A percentile compares a stretch with the other conserved stretches of the same genome.
phyloP scores from a whole-genome alignment of 2,797 vertebrate genomes.

The Chloroceryle inda region DNA sequence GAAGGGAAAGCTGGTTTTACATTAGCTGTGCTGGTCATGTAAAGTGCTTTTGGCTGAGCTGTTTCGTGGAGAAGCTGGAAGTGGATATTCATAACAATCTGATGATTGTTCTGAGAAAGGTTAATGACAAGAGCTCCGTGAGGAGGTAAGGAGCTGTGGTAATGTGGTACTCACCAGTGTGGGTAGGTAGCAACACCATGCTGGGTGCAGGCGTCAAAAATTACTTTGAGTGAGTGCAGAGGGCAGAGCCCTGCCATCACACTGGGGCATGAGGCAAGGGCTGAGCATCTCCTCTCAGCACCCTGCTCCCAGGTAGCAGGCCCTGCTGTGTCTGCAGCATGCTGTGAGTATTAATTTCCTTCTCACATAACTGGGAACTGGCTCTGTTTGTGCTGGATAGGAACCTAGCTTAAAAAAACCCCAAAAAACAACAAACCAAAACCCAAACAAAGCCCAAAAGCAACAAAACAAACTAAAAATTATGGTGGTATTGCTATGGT shows the following conservation, averaged over 20 bases:
- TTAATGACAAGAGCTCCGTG: background rate
- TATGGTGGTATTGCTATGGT: constrained; percentile 51
- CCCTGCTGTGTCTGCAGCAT: background rate
- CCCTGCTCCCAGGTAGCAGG: background rate
- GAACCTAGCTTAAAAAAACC: background rate
- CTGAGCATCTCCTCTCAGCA: background rate
- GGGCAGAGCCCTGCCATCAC: background rate
- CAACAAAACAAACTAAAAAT: constrained; percentile 15
- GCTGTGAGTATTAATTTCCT: background rate
- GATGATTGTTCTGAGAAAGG: background rate
- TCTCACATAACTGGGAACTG: background rate
- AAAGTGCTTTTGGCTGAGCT: background rate
- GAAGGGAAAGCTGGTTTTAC: background rate
- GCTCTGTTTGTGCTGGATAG: background rate
- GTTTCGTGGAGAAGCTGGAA: background rate
- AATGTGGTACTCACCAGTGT: background rate
- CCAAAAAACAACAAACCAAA: background rate
- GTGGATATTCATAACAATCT: background rate
- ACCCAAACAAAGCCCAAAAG: background rate
- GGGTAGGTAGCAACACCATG: background rate
- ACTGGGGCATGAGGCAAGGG: background rate
- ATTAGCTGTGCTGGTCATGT: background rate
- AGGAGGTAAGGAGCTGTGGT: background rate
- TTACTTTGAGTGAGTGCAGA: background rate
- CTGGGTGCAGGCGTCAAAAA: background rate